Base-by-base conservation (phyloP, 2,888 invertebrate species). In the Ormyrus thymus region DNA sequence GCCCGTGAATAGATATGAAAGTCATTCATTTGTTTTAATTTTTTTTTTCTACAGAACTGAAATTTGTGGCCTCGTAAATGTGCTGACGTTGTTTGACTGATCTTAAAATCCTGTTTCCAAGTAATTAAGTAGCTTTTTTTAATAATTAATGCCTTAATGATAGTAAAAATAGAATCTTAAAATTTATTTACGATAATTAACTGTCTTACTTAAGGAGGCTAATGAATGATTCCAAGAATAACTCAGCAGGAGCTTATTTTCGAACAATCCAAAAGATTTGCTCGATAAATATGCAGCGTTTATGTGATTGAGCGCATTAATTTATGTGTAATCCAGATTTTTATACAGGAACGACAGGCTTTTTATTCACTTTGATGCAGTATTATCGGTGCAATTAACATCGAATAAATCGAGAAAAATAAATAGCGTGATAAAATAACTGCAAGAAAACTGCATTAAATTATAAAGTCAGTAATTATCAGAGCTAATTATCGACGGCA, bases 21-120 rank as follows among this genome's bases (percentile, higher is more conserved):
- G 73, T 73, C 56, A 45, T 68, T 29, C 29, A 3, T 29, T 71
- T 59, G 62, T 55, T 45, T 65, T 72, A 29, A 29, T 45, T 64
- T 55, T 70, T 71, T 65, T 76, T 58, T 59, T 77, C 46, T 43
- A 7, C 10, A 43, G 59, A 68, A 59, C 46, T 59, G 29, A 65
- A 72, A 77, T 77, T 77, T 77, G 71, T 77, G 50, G 71, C 66
- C 71, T 77, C 71, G 66, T 77, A 71, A 77, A 71, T 66, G n/a
- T 59, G 51, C 59, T 59, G 53, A 71, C 55, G 59, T 53, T 71
- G 45, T 66, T 77, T 59, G 46, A 58, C 45, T 58, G 71, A 77
- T 72, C 71, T 71, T 66, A 66, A 71, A 77, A 65, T 59, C 53
- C 50, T 59, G 59, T 59, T 55, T 71, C 65, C 29, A 51, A 70